These are phyloP conservation scores for Halisarca cf. caerulea DNA, from an alignment of 37 sponge, comb jelly and placozoan genomes.

Conservation along the genomic window DNA sequence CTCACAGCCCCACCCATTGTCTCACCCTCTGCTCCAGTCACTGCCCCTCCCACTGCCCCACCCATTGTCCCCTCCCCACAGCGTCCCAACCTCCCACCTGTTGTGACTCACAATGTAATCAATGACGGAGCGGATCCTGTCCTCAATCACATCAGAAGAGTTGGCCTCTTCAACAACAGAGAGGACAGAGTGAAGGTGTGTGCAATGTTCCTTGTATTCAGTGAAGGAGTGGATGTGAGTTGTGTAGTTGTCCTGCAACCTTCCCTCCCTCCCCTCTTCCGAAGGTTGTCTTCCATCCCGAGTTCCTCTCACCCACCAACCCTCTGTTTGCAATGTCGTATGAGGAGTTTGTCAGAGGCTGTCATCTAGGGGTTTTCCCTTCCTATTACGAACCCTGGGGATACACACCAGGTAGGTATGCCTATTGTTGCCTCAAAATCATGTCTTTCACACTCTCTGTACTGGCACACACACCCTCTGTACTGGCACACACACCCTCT, in stretches of 20 bases:
- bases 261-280: background rate
- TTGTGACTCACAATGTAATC: conserved; percentile 93
- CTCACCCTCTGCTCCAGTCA: background rate
- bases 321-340: conserved; percentile 97
- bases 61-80: conserved; percentile 19
- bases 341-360: conserved; percentile 96
- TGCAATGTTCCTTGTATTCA: background rate
- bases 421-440: background rate
- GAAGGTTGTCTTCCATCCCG: conserved; percentile 95
- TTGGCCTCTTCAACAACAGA: conserved; percentile 87
- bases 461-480: too few relatives aligned
- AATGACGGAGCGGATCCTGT: conserved; percentile 77
- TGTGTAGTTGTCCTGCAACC: background rate
- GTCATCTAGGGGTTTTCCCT: conserved; percentile 99
- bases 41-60: conserved; percentile 3
- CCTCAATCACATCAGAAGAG: conserved; percentile 75
- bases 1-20: background rate
- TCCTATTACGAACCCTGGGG: conserved; percentile 99
- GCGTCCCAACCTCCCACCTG: conserved; percentile 80
- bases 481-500: too few relatives aligned
- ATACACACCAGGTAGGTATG: conserved; percentile 89
- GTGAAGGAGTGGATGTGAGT: too few relatives aligned
- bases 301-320: conserved; percentile 97
- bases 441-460: too few relatives aligned
- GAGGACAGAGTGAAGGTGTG: conserved; percentile 94